Conservation (phyloP, 2,888 invertebrate genomes). For the Drosophila suboccidentalis region DNA sequence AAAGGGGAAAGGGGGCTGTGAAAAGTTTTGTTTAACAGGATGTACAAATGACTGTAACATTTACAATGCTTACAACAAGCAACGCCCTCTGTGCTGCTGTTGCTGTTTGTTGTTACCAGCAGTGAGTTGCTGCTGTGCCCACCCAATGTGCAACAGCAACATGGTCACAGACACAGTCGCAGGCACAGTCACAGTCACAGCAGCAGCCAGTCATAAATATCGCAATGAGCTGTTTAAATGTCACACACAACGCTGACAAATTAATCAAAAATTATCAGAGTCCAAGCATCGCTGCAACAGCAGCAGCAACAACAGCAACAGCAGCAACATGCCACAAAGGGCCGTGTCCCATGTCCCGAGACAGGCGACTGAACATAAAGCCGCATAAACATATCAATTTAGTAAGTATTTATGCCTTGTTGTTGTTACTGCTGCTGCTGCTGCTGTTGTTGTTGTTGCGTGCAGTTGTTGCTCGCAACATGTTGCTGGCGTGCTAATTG, state of each 20-base stretch:
- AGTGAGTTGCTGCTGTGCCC: conserved; percentile 56
- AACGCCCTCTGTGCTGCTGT: conserved; percentile 54
- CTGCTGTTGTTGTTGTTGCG: conserved; percentile 32
- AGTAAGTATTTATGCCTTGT: conserved; percentile 68
- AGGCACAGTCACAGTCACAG: conserved; percentile 43
- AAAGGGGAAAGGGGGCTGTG: conserved; percentile 32
- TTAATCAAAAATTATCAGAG: conserved; percentile 81
- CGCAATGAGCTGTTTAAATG: conserved; percentile 82
- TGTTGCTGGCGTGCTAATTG: conserved; percentile 79
- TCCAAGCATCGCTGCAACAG: conserved; percentile 65
- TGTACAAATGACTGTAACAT: conserved; percentile 75
- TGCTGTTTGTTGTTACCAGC: conserved; percentile 24
- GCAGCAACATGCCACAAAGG: conserved; percentile 55
- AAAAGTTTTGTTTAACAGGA: conserved; percentile 78
- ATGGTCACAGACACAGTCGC: conserved; percentile 24
- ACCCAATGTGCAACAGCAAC: conserved; percentile 69
- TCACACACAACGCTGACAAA: conserved; percentile 81
- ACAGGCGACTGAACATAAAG: conserved; percentile 63
- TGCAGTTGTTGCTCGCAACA: conserved; percentile 54
- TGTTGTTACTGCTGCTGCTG: conserved; percentile 37
- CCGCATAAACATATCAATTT: conserved; percentile 80
- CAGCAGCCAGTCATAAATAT: conserved; percentile 75
- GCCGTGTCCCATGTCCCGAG: conserved; percentile 35
- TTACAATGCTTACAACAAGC: conserved; percentile 67
- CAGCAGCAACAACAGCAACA: conserved; percentile 38